These are phyloP conservation scores for Leucoraja erinaceus DNA, from an alignment of 2,113 vertebrate genomes.

Conservation along the genomic window DNA sequence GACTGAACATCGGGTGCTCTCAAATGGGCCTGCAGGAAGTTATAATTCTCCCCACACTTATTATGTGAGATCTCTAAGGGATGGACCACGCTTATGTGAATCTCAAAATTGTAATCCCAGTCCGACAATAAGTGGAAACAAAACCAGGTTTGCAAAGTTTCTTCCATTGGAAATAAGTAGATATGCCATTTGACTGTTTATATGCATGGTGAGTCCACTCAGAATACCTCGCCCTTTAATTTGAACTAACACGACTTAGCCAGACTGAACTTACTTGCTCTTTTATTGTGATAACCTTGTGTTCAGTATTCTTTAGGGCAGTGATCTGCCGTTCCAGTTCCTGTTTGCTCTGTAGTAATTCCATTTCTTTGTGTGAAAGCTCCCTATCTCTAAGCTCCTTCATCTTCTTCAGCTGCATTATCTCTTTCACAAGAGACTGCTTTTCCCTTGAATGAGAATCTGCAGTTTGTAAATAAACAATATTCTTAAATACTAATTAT, in stretches of 20 bases:
- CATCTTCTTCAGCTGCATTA: slow-evolving; percentile 42
- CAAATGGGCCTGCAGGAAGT: background rate
- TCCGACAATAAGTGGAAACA: background rate
- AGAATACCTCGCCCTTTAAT: background rate
- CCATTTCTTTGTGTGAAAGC: slow-evolving; percentile 44
- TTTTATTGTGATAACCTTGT: slow-evolving; percentile 41
- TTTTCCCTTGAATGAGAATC: slow-evolving; percentile 45
- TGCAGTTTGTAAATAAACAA: slow-evolving; percentile 30
- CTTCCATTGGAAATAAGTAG: background rate
- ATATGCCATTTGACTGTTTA: background rate
- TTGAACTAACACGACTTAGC: background rate
- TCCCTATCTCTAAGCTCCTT: slow-evolving; percentile 41
- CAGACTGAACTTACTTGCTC: slow-evolving; percentile 38
- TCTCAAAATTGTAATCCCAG: background rate
- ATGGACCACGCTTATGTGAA: background rate
- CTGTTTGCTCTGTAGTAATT: slow-evolving; percentile 41
- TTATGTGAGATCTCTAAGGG: background rate
- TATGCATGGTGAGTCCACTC: background rate
- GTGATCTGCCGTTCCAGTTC: slow-evolving; percentile 44
- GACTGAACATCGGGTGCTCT: background rate
- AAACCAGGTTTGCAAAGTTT: background rate
- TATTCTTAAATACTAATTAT: background rate
- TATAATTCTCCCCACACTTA: background rate
- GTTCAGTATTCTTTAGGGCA: slow-evolving; percentile 42
- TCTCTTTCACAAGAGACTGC: slow-evolving; percentile 42